Evolutionary conservation across 2,888 invertebrate species (phyloP).

Genomic region (Thereva nobilitata): DNA sequence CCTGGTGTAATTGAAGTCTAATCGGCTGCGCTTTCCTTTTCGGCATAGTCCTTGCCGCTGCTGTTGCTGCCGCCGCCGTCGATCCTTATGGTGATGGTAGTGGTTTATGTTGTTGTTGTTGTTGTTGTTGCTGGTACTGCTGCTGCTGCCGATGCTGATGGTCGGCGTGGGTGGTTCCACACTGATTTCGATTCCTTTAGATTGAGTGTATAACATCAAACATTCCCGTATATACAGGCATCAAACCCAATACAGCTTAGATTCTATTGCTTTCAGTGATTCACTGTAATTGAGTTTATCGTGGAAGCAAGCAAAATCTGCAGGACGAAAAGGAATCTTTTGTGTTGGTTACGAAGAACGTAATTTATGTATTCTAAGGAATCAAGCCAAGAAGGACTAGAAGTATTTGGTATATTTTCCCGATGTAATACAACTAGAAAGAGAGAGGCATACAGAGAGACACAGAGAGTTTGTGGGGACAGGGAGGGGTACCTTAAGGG

Average conservation of each 20-base stretch:
- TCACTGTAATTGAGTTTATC: conserved; percentile 31
- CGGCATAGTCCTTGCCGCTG: no score
- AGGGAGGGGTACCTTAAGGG: conserved; percentile 3
- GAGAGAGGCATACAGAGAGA: no score
- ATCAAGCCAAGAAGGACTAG: no score
- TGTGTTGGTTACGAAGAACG: conserved; percentile 8
- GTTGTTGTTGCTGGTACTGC: no score
- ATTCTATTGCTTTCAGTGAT: conserved; percentile 21
- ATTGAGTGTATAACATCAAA: conserved; percentile 7
- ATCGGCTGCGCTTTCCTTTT: conserved; percentile 11
- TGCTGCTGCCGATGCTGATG: no score
- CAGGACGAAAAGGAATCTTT: conserved; percentile 19
- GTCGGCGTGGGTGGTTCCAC: background rate
- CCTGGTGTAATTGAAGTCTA: conserved; percentile 29
- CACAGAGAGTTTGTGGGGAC: conserved; percentile 6
- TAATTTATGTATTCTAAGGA: conserved; percentile 22
- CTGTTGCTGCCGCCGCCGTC: no score
- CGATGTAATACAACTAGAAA: no score
- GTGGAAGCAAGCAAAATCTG: conserved; percentile 16
- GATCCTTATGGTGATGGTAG: no score
- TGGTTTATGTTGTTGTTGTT: no score
- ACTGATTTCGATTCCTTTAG: conserved; percentile 19
- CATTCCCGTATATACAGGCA: conserved; percentile 2
- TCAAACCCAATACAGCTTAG: conserved; percentile 1
- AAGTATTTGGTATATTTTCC: no score